Percentiles rank a stretch among this genome's conserved stretches.
Evolutionary conservation across 2,888 invertebrate genomes (phyloP).

Genomic region (Dendrolimus houi): DNA sequence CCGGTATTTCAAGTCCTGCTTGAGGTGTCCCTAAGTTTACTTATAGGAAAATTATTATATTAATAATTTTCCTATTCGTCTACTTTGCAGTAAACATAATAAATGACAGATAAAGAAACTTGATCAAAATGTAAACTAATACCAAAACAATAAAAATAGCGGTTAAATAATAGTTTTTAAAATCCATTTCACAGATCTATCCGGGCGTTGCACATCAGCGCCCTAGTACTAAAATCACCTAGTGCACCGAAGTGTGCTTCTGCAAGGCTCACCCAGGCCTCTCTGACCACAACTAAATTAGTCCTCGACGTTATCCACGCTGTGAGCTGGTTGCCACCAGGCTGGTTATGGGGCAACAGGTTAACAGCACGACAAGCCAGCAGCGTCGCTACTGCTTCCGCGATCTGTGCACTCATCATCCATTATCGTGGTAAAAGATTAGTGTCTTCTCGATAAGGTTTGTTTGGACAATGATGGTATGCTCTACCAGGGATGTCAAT

Average conservation of each 20-base stretch:
- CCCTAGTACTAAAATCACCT: slow-evolving; percentile 30
- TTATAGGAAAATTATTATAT: too few species aligned
- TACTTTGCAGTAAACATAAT: too few species aligned
- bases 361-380: slow-evolving; percentile 52
- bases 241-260: slow-evolving; percentile 42
- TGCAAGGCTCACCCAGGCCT: slow-evolving; percentile 49
- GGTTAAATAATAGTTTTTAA: too few species aligned
- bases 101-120: too few species aligned
- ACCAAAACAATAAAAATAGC: too few species aligned
- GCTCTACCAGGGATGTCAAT: too few species aligned
- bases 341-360: slow-evolving; percentile 87
- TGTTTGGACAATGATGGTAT: too few species aligned
- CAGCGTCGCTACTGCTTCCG: slow-evolving; percentile 43
- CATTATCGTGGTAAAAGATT: slow-evolving; percentile 52
- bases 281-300: slow-evolving; percentile 50
- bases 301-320: slow-evolving; percentile 85
- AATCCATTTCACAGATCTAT: slow-evolving; percentile 38
- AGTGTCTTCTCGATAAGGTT: not conserved
- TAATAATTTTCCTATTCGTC: too few species aligned
- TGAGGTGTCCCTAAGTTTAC: too few species aligned
- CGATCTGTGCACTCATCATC: slow-evolving; percentile 42
- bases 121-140: too few species aligned
- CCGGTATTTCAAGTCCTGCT: too few species aligned
- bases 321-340: slow-evolving; percentile 86
- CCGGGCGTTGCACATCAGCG: slow-evolving; percentile 39